Evolutionary conservation across 2,113 vertebrate species (phyloP).

Genomic region (Corydoras maculifer): DNA sequence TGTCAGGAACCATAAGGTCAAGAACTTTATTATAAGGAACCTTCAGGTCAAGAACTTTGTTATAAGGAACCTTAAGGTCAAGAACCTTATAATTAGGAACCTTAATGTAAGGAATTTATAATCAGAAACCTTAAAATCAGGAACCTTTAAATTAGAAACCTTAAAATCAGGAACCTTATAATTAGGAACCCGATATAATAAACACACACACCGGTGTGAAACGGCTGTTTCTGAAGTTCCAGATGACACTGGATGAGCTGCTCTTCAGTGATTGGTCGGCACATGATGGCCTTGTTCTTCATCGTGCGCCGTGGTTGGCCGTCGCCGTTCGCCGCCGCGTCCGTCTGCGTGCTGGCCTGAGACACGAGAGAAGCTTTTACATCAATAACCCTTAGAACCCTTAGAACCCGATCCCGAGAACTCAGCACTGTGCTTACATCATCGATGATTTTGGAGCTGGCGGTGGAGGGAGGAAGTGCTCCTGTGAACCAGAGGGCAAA

Average conservation of each 20-base stretch:
- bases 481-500: slow-evolving; percentile 59
- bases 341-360: slow-evolving; percentile 94
- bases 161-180: too few species aligned
- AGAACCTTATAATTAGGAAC: too few species aligned
- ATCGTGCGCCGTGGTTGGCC: slow-evolving; percentile 77
- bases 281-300: slow-evolving; percentile 95
- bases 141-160: too few species aligned
- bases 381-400: too few species aligned
- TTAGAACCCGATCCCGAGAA: background rate
- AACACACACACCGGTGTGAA: slow-evolving; percentile 14
- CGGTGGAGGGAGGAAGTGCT: slow-evolving; percentile 74
- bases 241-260: slow-evolving; percentile 85
- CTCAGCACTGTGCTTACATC: slow-evolving; percentile 73
- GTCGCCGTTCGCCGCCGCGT: slow-evolving; percentile 71
- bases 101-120: too few species aligned
- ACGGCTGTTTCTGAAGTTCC: slow-evolving; percentile 64
- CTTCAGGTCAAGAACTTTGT: too few species aligned
- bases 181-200: too few species aligned
- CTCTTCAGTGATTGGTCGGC: slow-evolving; percentile 88
- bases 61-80: too few species aligned
- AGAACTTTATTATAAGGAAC: too few species aligned
- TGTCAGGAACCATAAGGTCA: too few species aligned
- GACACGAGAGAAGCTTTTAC: background rate
- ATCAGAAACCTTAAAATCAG: too few species aligned
- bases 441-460: slow-evolving; percentile 85